phyloP scores from a whole-genome alignment of 30 jellyfish, hydroid and myxozoan genomes.

The Calvadosia cruxmelitensis region DNA sequence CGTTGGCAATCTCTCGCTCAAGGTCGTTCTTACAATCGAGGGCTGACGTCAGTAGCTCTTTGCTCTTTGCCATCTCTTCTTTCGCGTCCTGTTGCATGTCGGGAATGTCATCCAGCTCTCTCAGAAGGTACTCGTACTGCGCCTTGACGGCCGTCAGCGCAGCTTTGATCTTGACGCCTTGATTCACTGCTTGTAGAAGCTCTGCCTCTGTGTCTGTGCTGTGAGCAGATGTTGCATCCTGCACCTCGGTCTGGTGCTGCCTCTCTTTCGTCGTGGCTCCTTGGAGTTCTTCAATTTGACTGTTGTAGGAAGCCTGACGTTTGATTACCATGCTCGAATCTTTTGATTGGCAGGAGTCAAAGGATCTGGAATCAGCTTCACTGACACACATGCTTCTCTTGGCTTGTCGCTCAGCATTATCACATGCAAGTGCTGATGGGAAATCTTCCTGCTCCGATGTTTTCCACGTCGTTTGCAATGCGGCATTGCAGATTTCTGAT shows the following conservation, averaged over 20 bases:
- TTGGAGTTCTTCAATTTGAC: no score
- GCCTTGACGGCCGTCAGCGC: background rate
- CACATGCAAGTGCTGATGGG: background rate
- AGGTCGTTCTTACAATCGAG: background rate
- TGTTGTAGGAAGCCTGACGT: no score
- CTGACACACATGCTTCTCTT: background rate
- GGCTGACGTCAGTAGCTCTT: background rate
- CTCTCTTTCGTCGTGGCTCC: background rate
- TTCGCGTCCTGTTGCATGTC: background rate
- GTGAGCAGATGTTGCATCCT: background rate
- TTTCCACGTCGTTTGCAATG: background rate
- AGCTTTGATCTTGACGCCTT: background rate
- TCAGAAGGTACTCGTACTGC: background rate
- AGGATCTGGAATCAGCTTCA: background rate
- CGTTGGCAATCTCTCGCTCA: background rate
- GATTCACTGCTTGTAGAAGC: background rate
- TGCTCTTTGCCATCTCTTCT: background rate
- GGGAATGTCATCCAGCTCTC: background rate
- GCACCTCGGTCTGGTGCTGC: background rate
- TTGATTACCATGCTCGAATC: no score
- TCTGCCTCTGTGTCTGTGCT: background rate
- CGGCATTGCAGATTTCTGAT: background rate
- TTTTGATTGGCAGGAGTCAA: background rate
- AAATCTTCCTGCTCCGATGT: background rate
- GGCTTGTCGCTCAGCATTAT: background rate